Conservation (phyloP, 1,140 invertebrate species). For the Eueides isabella region DNA sequence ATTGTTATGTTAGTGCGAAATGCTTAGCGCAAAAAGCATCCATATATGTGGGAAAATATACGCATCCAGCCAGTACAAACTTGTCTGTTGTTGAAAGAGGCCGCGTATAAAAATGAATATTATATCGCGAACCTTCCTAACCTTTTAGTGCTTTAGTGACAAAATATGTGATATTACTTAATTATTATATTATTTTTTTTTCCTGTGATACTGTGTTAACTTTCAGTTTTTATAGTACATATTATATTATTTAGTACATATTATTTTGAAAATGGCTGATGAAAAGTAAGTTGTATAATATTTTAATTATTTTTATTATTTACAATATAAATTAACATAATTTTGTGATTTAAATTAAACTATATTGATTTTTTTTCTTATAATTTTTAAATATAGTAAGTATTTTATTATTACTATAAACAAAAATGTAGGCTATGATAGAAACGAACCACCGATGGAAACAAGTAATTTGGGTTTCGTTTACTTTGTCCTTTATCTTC, state of each 20-base stretch:
- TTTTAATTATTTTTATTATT: not conserved
- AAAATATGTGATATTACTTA: slow-evolving; percentile 53
- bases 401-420: not conserved
- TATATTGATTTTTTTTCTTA: not conserved
- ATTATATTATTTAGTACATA: slow-evolving; percentile 8
- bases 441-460: not conserved
- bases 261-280: slow-evolving; percentile 51
- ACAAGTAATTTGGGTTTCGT: slow-evolving; percentile 14
- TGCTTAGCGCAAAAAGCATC: slow-evolving; percentile 37
- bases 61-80: slow-evolving; percentile 46
- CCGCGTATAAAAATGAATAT: slow-evolving; percentile 32
- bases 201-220: slow-evolving; percentile 60
- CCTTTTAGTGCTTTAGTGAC: slow-evolving; percentile 26
- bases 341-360: not conserved
- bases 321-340: not conserved
- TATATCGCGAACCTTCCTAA: slow-evolving; percentile 25
- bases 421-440: slow-evolving; percentile 23
- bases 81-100: slow-evolving; percentile 29
- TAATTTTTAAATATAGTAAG: not conserved
- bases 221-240: slow-evolving; percentile 29
- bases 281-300: slow-evolving; percentile 56
- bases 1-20: slow-evolving; percentile 19
- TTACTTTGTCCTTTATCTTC: slow-evolving; percentile 19
- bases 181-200: slow-evolving; percentile 28
- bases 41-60: slow-evolving; percentile 46